Evolutionary conservation across 2,888 invertebrate species (phyloP).

Genomic region (Pherbina coryleti): DNA sequence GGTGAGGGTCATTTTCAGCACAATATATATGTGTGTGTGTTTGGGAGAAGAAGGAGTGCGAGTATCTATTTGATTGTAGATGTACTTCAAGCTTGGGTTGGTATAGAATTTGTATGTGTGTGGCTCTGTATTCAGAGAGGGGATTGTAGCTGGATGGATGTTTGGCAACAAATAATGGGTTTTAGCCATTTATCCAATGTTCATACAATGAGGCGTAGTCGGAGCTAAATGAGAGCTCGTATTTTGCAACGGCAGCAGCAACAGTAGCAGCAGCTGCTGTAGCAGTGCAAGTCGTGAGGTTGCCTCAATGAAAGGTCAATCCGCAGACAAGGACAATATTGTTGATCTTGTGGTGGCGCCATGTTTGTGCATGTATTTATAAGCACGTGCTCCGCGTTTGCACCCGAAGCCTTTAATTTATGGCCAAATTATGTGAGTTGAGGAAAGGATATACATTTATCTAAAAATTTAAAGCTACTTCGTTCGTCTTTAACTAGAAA

Average conservation of each 20-base stretch:
- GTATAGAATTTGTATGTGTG: background rate
- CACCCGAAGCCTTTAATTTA: conserved; percentile 17
- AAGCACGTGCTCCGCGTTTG: background rate
- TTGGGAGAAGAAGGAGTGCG: background rate
- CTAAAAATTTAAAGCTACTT: background rate
- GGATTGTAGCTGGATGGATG: background rate
- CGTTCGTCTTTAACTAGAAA: background rate
- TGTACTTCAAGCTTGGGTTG: background rate
- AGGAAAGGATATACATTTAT: background rate
- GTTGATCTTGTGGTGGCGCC: background rate
- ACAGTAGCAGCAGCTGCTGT: conserved; percentile 21
- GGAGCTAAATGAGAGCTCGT: conserved; percentile 27
- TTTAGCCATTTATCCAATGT: conserved; percentile 50
- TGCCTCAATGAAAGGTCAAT: conserved; percentile 24
- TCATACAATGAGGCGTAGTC: conserved; percentile 25
- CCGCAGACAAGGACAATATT: conserved; percentile 29
- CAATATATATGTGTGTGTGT: background rate
- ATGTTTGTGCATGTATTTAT: background rate
- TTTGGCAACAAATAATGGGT: conserved; percentile 51
- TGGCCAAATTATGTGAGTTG: conserved; percentile 16
- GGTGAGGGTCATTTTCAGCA: conserved; percentile 4
- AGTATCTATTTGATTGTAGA: background rate
- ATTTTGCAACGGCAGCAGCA: conserved; percentile 2
- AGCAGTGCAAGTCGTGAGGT: background rate
- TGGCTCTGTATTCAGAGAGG: background rate